phyloP scores from a whole-genome alignment of 2,113 vertebrate species.

The Platysternon megacephalum region DNA sequence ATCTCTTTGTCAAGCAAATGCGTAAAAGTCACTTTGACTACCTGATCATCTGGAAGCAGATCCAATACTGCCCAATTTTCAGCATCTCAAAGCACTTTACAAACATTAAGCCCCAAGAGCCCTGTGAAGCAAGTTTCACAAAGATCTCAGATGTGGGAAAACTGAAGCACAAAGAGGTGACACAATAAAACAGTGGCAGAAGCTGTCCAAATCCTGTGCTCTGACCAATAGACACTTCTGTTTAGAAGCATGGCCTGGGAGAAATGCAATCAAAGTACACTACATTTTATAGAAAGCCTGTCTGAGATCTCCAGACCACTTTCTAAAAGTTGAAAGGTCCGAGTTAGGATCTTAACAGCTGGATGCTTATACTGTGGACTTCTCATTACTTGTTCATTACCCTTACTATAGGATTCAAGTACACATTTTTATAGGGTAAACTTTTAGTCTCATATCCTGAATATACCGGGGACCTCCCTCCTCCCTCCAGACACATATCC shows the following conservation, averaged over 20 bases:
- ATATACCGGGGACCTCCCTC: background rate
- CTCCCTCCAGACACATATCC: fast-evolving
- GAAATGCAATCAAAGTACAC: background rate
- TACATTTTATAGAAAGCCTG: background rate
- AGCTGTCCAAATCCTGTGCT: background rate
- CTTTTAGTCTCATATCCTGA: background rate
- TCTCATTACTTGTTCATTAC: background rate
- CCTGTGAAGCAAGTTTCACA: background rate
- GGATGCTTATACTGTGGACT: background rate
- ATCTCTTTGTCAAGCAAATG: background rate
- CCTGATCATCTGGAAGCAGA: background rate
- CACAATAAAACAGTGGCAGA: background rate
- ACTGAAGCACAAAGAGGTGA: background rate
- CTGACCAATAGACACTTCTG: background rate
- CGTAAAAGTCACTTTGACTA: background rate
- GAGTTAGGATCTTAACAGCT: background rate
- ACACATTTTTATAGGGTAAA: background rate
- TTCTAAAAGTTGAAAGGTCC: background rate
- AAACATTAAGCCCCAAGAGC: background rate
- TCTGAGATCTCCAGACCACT: fast-evolving
- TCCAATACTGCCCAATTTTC: background rate
- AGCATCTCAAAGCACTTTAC: background rate
- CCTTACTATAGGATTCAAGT: background rate
- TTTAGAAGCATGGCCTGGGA: background rate
- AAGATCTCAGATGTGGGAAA: background rate